phyloP scores from a whole-genome alignment of 2,113 vertebrate species.

The Sitta europaea region DNA sequence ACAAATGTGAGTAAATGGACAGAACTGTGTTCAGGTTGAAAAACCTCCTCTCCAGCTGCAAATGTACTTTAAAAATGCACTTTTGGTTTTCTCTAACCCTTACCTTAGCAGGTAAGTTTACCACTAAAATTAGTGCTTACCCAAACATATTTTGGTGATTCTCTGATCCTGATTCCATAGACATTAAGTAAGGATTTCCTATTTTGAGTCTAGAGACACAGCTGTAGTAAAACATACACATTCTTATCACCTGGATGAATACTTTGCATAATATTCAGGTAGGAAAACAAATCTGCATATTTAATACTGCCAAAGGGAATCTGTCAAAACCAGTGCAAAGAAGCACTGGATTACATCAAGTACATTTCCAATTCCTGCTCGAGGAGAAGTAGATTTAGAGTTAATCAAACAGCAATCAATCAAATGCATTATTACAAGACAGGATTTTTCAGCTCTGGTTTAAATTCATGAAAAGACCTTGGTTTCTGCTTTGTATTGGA shows the following conservation, averaged over 20 bases:
- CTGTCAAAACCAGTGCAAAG: neutral
- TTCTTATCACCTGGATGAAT: neutral
- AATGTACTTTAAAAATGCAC: neutral
- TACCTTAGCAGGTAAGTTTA: neutral
- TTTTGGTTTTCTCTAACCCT: neutral
- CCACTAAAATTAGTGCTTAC: neutral
- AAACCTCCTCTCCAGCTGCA: neutral
- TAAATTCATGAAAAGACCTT: neutral
- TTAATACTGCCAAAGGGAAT: neutral
- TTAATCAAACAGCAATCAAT: neutral
- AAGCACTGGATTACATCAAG: neutral
- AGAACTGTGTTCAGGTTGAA: neutral
- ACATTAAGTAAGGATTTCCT: neutral
- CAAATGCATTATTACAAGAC: neutral
- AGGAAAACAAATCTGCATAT: neutral
- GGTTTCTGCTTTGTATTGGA: neutral
- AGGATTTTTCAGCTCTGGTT: neutral
- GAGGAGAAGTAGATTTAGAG: neutral
- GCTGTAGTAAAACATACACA: neutral
- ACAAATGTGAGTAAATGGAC: neutral
- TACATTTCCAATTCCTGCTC: neutral
- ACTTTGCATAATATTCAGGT: neutral
- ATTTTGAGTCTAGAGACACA: neutral
- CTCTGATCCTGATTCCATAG: neutral
- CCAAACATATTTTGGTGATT: neutral